Evolutionary conservation across 2,113 vertebrate genomes (phyloP).

Genomic region (Gorsachius goisagi): DNA sequence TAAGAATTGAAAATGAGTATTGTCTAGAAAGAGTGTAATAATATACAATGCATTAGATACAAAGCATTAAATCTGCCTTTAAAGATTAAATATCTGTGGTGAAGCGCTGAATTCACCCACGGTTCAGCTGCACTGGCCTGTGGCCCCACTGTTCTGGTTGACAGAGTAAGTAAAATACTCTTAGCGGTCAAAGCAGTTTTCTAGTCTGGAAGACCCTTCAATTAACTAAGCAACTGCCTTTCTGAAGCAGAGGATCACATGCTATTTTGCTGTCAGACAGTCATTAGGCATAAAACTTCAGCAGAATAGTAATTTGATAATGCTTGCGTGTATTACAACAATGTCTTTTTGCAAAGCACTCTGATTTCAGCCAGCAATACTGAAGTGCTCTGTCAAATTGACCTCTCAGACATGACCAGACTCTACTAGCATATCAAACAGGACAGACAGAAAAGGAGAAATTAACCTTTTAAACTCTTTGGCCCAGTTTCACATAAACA

Average conservation of each 20-base stretch:
- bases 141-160: not conserved
- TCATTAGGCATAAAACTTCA: not conserved
- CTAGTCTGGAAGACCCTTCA: not conserved
- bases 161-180: not conserved
- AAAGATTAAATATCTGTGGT: slow-evolving; percentile 13
- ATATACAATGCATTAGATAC: not conserved
- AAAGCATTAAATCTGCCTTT: slow-evolving; percentile 21
- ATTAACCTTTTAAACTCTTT: not conserved
- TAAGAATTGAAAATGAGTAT: not conserved
- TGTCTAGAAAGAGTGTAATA: not conserved
- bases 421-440: not conserved
- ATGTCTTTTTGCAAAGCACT: not conserved
- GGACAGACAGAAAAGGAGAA: not conserved
- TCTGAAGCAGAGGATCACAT: not conserved
- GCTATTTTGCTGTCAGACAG: not conserved
- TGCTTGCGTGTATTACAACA: not conserved
- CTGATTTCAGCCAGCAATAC: not conserved
- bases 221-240: slow-evolving; percentile 13
- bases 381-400: not conserved
- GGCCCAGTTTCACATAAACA: not conserved
- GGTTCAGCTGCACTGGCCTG: not conserved
- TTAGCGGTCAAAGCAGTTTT: not conserved
- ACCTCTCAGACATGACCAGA: not conserved
- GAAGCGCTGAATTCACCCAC: not conserved
- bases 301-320: slow-evolving; percentile 41